These are phyloP conservation scores for Hippoglossus stenolepis DNA, from an alignment of 2,113 vertebrate genomes.

Conservation along the genomic window DNA sequence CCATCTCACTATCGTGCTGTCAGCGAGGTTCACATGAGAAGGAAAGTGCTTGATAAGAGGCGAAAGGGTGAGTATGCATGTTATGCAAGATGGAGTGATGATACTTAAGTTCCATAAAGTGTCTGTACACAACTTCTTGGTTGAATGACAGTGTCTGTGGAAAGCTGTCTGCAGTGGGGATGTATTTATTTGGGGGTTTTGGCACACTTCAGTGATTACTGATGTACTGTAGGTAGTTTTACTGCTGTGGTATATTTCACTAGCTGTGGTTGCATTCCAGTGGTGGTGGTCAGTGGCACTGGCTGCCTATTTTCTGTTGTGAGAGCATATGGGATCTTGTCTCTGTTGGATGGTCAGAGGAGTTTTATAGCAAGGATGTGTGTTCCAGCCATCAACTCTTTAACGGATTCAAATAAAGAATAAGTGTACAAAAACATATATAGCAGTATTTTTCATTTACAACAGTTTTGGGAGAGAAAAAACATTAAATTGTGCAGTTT, in stretches of 20 bases:
- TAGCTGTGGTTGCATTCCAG: conserved; percentile 77
- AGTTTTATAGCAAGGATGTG: conserved; percentile 34
- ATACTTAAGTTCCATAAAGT: conserved; percentile 56
- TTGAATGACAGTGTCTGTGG: conserved; percentile 48
- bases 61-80: conserved; percentile 50
- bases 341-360: conserved; percentile 55
- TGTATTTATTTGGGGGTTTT: conserved; percentile 70
- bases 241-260: conserved; percentile 76
- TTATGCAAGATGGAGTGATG: conserved; percentile 67
- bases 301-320: conserved; percentile 66
- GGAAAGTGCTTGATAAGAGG: conserved; percentile 70
- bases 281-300: conserved; percentile 73
- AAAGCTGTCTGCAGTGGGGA: conserved; percentile 51
- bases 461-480: neutral
- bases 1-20: conserved; percentile 70
- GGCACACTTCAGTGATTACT: conserved; percentile 72
- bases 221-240: conserved; percentile 76
- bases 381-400: conserved; percentile 29
- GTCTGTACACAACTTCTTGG: conserved; percentile 45
- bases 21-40: conserved; percentile 75
- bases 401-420: conserved; percentile 3
- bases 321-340: conserved; percentile 68
- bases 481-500: neutral
- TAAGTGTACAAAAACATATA: neutral
- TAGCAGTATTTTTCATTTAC: neutral